These are phyloP conservation scores for Ammodytes dubius DNA, from an alignment of 2,113 vertebrate species.

Conservation along the genomic window DNA sequence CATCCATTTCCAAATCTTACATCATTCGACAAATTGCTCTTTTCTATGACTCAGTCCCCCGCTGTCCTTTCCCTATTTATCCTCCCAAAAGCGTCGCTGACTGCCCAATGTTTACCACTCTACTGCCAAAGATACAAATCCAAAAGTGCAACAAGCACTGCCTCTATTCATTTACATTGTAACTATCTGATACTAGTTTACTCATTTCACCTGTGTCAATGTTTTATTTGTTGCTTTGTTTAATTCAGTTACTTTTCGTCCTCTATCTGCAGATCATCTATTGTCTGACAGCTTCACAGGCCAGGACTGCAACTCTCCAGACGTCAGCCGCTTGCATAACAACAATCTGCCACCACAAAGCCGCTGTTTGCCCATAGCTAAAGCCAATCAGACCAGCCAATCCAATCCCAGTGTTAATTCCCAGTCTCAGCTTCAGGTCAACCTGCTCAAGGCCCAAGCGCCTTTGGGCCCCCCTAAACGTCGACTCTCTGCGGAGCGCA, in stretches of 20 bases:
- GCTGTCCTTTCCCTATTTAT: constrained; percentile 34
- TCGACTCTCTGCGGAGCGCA: constrained; percentile 88
- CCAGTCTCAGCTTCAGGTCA: constrained; percentile 53
- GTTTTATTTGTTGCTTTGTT: background rate
- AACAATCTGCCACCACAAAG: constrained; percentile 74
- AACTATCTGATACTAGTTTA: background rate
- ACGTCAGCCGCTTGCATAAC: constrained; percentile 79
- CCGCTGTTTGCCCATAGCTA: constrained; percentile 58
- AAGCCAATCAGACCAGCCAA: constrained; percentile 58
- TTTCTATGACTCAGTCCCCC: constrained; percentile 7
- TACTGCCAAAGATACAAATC: constrained; percentile 48
- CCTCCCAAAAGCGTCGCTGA: constrained; percentile 41
- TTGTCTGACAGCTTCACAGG: constrained; percentile 90
- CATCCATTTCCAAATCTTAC: constrained; percentile 20
- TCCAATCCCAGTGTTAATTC: constrained; percentile 33
- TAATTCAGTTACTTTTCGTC: background rate
- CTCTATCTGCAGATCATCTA: constrained; percentile 89
- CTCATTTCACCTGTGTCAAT: background rate
- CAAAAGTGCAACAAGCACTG: constrained; percentile 4
- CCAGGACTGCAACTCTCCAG: constrained; percentile 91
- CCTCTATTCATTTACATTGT: constrained; percentile 3
- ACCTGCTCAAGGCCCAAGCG: constrained; percentile 39
- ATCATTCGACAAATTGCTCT: background rate
- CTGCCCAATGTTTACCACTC: constrained; percentile 32
- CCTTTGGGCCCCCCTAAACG: constrained; percentile 84